These are phyloP conservation scores for Gallinago jamesoni DNA, from an alignment of 2,113 vertebrate genomes.

Conservation along the genomic window DNA sequence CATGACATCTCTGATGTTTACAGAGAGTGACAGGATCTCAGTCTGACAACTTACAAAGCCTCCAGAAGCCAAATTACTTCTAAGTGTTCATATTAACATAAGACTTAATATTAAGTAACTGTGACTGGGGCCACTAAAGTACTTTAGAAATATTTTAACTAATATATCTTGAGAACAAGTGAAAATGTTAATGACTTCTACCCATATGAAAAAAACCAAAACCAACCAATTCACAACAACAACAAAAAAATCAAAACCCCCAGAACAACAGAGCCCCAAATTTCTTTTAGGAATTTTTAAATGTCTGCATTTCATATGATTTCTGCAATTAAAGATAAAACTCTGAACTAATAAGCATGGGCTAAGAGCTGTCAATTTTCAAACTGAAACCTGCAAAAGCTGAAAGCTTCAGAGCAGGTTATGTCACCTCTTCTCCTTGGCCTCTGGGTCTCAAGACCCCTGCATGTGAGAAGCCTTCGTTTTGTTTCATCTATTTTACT, in stretches of 20 bases:
- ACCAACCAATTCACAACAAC: neutral
- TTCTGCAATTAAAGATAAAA: neutral
- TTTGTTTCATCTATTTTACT: neutral
- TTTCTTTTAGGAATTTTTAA: neutral
- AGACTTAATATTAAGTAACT: neutral
- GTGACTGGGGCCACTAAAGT: neutral
- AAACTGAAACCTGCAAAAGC: neutral
- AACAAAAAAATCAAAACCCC: neutral
- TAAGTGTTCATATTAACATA: neutral
- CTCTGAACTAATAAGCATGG: neutral
- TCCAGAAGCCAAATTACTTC: neutral
- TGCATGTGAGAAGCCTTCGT: fast-evolving
- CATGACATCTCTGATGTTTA: neutral
- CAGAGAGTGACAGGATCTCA: neutral
- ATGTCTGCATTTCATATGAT: neutral
- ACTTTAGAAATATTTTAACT: neutral
- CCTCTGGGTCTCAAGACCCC: neutral
- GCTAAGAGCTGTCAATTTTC: neutral
- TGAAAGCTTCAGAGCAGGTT: neutral
- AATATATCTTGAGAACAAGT: neutral
- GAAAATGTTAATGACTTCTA: neutral
- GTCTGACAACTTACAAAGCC: neutral
- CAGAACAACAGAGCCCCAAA: neutral
- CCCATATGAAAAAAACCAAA: neutral
- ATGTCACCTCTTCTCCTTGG: neutral